Conservation (phyloP, 2,888 invertebrate species). For the Trilocha varians region DNA sequence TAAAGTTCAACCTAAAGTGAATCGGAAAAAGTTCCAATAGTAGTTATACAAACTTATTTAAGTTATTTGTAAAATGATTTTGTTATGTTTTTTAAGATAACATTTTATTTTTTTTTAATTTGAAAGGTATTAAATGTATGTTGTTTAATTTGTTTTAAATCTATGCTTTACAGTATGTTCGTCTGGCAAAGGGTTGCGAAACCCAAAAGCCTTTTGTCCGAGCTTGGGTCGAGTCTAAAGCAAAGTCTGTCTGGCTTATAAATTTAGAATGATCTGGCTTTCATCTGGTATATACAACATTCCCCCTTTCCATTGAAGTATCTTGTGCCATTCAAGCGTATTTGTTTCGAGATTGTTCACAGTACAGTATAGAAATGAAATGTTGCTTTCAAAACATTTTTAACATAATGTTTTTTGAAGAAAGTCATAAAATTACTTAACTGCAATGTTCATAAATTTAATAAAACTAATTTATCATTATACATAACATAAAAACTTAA, state of each 20-base stretch:
- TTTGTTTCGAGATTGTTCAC: neutral
- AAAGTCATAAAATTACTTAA: too few relatives aligned
- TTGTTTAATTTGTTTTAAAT: neutral
- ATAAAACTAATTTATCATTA: too few relatives aligned
- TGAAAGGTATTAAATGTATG: too few relatives aligned
- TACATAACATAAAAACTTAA: too few relatives aligned
- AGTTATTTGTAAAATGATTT: too few relatives aligned
- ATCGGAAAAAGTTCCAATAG: constrained; percentile 12
- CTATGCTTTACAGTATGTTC: neutral
- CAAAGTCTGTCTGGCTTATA: constrained; percentile 34
- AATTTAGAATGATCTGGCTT: constrained; percentile 46
- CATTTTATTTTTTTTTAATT: too few relatives aligned
- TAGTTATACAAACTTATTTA: too few relatives aligned
- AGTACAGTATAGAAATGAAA: too few relatives aligned
- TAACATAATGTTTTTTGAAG: too few relatives aligned
- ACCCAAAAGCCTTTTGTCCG: constrained; percentile 30
- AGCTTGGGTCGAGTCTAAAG: constrained; percentile 8
- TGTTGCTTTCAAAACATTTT: too few relatives aligned
- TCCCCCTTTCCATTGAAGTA: neutral
- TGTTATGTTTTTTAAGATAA: too few relatives aligned
- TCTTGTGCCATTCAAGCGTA: constrained; percentile 1
- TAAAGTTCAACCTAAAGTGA: constrained; percentile 6
- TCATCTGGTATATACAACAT: constrained; percentile 7
- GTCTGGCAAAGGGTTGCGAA: neutral
- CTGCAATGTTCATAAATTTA: too few relatives aligned